A percentile compares a stretch with the other conserved stretches of the same genome.
Conservation (phyloP, 2,888 invertebrate species). For the Neelides folsomi region DNA sequence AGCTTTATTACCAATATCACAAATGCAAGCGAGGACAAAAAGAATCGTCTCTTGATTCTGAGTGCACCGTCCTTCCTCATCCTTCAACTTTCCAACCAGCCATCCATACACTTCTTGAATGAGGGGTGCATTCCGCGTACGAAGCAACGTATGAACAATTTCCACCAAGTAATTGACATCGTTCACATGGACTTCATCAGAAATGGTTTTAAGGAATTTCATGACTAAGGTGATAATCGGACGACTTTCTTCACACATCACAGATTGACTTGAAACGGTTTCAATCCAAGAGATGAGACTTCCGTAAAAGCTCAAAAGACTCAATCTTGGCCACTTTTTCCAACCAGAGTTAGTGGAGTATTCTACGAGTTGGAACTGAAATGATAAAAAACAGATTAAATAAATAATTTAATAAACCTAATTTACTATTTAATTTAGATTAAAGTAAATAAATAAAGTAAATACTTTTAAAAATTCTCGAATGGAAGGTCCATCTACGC, state of each 20-base stretch:
- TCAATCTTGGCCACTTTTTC: slow-evolving; percentile 13
- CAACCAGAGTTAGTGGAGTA: slow-evolving; percentile 3
- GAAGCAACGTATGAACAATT: slow-evolving; percentile 16
- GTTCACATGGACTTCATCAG: slow-evolving; percentile 4
- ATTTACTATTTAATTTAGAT: too few relatives aligned
- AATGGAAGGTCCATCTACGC: slow-evolving; percentile 4
- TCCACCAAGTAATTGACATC: slow-evolving; percentile 14
- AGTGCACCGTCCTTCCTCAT: neutral
- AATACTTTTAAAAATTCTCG: neutral
- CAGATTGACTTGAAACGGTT: slow-evolving; percentile 13
- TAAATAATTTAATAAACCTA: neutral
- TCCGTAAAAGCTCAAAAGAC: slow-evolving; percentile 10
- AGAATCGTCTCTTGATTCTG: neutral
- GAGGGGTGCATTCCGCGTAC: slow-evolving; percentile 21
- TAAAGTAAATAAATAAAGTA: too few relatives aligned
- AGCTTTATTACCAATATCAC: slow-evolving; percentile 24
- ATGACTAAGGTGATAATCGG: slow-evolving; percentile 16
- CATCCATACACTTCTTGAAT: slow-evolving; percentile 25
- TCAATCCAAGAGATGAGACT: slow-evolving; percentile 20
- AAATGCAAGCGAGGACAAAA: slow-evolving; percentile 15
- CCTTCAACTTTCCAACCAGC: slow-evolving; percentile 15
- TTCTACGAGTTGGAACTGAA: slow-evolving; percentile 4
- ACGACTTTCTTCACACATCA: slow-evolving; percentile 13
- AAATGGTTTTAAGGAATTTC: slow-evolving; percentile 11
- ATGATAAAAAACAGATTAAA: neutral